Conservation (phyloP, 2,797 vertebrate species). For the Scyliorhinus canicula region DNA sequence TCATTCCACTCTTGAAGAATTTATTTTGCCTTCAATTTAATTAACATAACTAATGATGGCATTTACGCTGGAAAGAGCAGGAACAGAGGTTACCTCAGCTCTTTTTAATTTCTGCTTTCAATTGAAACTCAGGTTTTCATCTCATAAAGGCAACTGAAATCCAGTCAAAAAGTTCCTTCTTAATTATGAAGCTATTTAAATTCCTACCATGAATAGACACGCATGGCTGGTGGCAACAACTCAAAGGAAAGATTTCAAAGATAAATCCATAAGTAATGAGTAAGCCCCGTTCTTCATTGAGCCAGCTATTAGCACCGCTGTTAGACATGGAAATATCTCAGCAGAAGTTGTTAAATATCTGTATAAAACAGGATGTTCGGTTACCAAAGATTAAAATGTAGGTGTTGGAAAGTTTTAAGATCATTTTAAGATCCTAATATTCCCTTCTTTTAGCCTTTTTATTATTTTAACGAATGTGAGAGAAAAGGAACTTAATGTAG, state of each 20-base stretch:
- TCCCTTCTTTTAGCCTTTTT: neutral
- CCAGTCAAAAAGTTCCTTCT: neutral
- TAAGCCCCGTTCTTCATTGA: neutral
- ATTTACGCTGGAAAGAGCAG: neutral
- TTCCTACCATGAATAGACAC: neutral
- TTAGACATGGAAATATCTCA: neutral
- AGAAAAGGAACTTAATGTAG: too few relatives aligned
- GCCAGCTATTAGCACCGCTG: neutral
- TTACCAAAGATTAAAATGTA: neutral
- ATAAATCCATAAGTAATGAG: neutral
- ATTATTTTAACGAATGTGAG: neutral
- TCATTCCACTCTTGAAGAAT: neutral
- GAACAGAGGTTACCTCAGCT: neutral
- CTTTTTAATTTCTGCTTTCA: neutral
- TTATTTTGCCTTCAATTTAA: neutral
- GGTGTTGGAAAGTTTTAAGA: neutral
- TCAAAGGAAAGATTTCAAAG: neutral
- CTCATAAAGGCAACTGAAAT: neutral
- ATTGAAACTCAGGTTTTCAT: neutral
- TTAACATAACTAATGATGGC: neutral
- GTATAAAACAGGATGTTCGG: neutral
- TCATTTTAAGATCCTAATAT: neutral
- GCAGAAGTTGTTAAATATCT: neutral
- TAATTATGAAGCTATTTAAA: neutral
- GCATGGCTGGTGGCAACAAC: neutral